Evolutionary conservation across 2,113 vertebrate genomes (phyloP).

Genomic region (Coryphaenoides rupestris): DNA sequence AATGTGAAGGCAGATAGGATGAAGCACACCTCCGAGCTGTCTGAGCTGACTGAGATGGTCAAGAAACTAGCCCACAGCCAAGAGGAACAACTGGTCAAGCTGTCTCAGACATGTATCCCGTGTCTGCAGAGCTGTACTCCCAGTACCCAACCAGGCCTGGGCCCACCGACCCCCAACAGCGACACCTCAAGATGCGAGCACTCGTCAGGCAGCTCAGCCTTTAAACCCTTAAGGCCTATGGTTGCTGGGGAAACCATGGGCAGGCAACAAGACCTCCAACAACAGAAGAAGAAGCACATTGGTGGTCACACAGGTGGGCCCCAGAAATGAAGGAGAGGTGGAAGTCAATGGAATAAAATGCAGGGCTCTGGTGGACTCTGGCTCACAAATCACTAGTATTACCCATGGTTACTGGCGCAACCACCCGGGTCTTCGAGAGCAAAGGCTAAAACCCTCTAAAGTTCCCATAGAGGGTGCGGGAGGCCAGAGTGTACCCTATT

Average conservation of each 20-base stretch:
- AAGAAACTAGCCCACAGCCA: slow-evolving; percentile 7
- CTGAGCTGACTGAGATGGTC: slow-evolving; percentile 21
- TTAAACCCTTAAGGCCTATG: slow-evolving; percentile 27
- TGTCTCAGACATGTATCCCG: slow-evolving; percentile 4
- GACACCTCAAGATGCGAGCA: neutral
- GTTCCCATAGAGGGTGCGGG: neutral
- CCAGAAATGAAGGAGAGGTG: too few relatives aligned
- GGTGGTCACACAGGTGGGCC: too few relatives aligned
- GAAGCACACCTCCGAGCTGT: too few relatives aligned
- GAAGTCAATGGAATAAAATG: too few relatives aligned
- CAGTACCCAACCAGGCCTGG: neutral
- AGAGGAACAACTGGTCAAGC: slow-evolving; percentile 24
- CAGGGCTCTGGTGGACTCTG: neutral
- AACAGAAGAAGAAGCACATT: too few relatives aligned
- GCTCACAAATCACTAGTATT: slow-evolving; percentile 19
- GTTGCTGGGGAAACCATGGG: slow-evolving; percentile 19
- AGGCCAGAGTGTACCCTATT: neutral
- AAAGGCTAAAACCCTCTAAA: neutral
- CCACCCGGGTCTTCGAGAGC: too few relatives aligned
- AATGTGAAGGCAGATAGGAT: too few relatives aligned
- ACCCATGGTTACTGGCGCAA: slow-evolving; percentile 11
- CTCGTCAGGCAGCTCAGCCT: slow-evolving; percentile 3
- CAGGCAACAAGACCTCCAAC: too few relatives aligned
- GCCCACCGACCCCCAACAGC: neutral
- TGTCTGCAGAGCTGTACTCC: neutral